Conservation (phyloP, 2,113 vertebrate genomes). For the Butorides virescens region DNA sequence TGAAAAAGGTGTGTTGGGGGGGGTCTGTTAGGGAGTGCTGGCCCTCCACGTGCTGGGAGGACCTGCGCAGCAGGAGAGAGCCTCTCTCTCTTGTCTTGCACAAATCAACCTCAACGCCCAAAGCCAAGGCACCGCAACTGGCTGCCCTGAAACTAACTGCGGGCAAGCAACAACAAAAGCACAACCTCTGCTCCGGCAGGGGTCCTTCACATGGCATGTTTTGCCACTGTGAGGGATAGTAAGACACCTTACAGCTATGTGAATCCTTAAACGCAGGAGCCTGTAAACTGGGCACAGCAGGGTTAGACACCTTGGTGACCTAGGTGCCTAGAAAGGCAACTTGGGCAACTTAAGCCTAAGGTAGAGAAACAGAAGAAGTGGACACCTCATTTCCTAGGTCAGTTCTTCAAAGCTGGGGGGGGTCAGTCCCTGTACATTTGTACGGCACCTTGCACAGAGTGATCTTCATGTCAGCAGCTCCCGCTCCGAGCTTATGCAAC, state of each 20-base stretch:
- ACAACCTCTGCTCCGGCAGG: neutral
- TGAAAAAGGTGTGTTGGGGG: neutral
- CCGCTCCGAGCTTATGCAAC: neutral
- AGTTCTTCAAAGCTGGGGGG: neutral
- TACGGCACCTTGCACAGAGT: neutral
- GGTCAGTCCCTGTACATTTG: neutral
- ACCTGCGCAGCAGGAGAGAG: neutral
- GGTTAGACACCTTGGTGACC: neutral
- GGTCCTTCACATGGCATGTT: fast-evolving
- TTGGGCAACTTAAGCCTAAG: neutral
- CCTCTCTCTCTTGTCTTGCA: neutral
- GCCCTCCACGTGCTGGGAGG: fast-evolving
- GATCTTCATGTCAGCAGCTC: neutral
- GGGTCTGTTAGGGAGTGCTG: neutral
- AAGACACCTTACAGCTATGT: neutral
- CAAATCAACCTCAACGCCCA: neutral
- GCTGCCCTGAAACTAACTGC: neutral
- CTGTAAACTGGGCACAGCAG: neutral
- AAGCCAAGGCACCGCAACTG: neutral
- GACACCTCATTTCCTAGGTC: neutral
- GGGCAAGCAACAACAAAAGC: neutral
- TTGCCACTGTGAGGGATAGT: neutral
- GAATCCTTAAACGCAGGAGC: neutral
- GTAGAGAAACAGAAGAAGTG: neutral
- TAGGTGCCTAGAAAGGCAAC: neutral